Conservation (phyloP, 2,113 vertebrate species). For the Apeltes quadracus region DNA sequence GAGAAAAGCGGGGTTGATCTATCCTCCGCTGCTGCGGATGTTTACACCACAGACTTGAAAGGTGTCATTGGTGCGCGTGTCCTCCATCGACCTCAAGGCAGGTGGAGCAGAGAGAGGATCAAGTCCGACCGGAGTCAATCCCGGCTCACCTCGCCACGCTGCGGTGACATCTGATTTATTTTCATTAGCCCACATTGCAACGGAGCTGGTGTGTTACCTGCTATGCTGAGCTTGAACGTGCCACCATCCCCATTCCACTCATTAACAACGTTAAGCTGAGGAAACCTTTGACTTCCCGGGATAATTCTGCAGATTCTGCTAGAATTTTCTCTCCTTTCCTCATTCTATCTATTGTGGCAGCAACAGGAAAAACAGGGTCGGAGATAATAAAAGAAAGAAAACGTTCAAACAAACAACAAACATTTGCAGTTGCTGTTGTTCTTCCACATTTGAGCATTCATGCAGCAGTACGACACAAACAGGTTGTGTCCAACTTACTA, state of each 20-base stretch:
- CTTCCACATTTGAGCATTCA: neutral
- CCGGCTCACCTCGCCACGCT: neutral
- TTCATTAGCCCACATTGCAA: conserved; percentile 21
- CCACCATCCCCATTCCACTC: neutral
- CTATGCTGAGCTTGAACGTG: neutral
- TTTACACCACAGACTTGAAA: conserved; percentile 20
- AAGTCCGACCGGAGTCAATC: conserved; percentile 2
- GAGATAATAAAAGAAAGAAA: neutral
- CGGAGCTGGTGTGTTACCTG: neutral
- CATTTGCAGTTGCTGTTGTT: neutral
- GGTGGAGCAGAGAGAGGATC: conserved; percentile 1
- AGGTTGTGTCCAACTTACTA: neutral
- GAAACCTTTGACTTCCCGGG: neutral
- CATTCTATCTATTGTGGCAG: neutral
- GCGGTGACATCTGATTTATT: conserved; percentile 20
- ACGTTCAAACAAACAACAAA: neutral
- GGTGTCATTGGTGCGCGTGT: neutral
- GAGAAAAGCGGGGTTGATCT: conserved; percentile 10
- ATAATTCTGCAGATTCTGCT: neutral
- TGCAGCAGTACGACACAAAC: neutral
- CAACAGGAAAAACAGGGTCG: neutral
- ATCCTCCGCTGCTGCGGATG: conserved; percentile 8
- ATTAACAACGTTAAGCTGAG: neutral
- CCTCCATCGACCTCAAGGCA: conserved; percentile 22
- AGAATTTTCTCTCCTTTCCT: neutral